Conservation (phyloP, 2,113 vertebrate genomes). For the Ursus arctos region DNA sequence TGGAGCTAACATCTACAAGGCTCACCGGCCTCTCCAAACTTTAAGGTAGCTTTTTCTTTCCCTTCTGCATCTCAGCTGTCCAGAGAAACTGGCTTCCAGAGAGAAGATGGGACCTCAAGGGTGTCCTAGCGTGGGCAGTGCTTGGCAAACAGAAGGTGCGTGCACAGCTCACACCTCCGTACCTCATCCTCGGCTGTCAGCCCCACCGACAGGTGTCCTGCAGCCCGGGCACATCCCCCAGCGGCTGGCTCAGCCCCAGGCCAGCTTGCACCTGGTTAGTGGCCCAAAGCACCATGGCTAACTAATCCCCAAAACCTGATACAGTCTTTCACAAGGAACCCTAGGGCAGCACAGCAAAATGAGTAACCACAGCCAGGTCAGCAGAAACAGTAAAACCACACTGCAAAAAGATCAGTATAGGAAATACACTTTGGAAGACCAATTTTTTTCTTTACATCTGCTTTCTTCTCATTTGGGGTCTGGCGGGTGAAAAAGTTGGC, state of each 20-base stretch:
- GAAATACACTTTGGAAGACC: neutral
- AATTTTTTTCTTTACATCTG: neutral
- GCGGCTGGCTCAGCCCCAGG: neutral
- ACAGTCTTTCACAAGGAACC: neutral
- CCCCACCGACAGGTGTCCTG: neutral
- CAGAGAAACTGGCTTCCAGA: neutral
- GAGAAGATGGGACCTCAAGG: neutral
- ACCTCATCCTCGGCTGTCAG: neutral
- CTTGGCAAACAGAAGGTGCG: neutral
- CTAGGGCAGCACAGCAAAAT: neutral
- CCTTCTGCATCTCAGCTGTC: neutral
- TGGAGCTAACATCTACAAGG: neutral
- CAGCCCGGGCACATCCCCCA: rapidly evolving
- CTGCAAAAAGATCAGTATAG: neutral
- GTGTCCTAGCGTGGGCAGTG: neutral
- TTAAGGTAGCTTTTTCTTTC: neutral
- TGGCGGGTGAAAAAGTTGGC: neutral
- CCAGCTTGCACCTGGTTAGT: neutral
- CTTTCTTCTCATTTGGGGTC: neutral
- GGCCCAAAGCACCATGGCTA: neutral
- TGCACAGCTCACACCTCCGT: neutral
- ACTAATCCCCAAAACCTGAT: neutral
- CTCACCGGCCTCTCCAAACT: neutral
- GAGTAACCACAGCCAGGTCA: neutral
- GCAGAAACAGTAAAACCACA: neutral